Base-by-base conservation (phyloP, 2,888 invertebrate genomes). In the Drosophila pseudotakahashii region DNA sequence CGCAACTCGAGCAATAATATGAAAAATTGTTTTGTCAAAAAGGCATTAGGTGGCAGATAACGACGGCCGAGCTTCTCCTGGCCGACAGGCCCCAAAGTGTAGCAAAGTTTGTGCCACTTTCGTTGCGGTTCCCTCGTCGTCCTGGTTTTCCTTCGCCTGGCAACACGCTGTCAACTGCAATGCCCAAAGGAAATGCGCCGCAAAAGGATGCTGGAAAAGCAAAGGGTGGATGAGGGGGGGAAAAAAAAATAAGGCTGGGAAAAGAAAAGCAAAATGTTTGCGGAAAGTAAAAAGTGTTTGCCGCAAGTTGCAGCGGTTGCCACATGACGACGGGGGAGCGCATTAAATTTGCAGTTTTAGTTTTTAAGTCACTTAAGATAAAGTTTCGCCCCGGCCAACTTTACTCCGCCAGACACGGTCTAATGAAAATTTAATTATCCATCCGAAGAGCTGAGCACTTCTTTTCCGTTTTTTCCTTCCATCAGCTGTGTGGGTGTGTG, bases 351-450 rank as follows among this genome's bases (percentile, higher is more conserved):
- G 50, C 75, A 81, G 75, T 88, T 83, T 80, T 76, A 77, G 83
- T 88, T 82, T 67, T 82, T 78, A 88, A 83, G 87, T 88, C 81
- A 88, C 84, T 83, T 88, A 83, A 73, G 73, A 71, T 69, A 73
- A 83, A 88, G 67, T 86, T 81, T 70, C 44, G 26, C 30, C 41
- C 26, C 32, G 26, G 11, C 41, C 48, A 72, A 68, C 60, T 71
- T 71, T 45, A 11, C 39, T n/a, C 48, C 57, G 47, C 58, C 70
- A 73, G 79, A 79, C 78, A 63, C 63, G 72, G 57, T 66, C 74
- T 78, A 89, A 89, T 88, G 79, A 78, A 89, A 89, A 82, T 89
- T 79, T 76, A 87, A 84, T 89, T 87, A 82, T 79, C 76, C 68
- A 76, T 53, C 68, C 59, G 51, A 53, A 42, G 52, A 52, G 50